These are phyloP conservation scores for Chroicocephalus ridibundus DNA, from an alignment of 2,113 vertebrate genomes.

Conservation along the genomic window DNA sequence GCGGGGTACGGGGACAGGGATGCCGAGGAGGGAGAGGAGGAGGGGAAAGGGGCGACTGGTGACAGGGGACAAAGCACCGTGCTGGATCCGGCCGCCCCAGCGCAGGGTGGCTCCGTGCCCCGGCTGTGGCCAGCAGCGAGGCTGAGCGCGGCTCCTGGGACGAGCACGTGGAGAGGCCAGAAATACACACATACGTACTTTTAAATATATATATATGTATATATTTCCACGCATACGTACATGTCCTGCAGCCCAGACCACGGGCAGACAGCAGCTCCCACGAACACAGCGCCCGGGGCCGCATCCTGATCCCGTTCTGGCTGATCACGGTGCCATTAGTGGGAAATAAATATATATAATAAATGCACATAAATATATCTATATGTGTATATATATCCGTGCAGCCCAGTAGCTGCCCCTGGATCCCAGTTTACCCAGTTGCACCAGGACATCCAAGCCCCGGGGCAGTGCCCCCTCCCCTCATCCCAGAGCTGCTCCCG, in stretches of 20 bases:
- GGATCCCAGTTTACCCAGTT: neutral
- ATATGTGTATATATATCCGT: rapidly evolving
- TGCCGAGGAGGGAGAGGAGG: neutral
- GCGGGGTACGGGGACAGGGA: neutral
- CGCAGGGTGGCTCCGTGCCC: neutral
- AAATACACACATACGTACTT: rapidly evolving
- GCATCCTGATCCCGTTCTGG: rapidly evolving
- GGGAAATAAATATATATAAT: neutral
- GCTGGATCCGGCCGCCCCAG: neutral
- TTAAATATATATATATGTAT: rapidly evolving
- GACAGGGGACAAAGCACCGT: rapidly evolving
- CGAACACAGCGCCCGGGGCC: rapidly evolving
- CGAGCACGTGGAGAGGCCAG: rapidly evolving
- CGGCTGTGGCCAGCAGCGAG: neutral
- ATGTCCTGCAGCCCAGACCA: rapidly evolving
- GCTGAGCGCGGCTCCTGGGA: neutral
- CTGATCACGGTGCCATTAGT: rapidly evolving
- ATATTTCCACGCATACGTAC: rapidly evolving
- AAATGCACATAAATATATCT: rapidly evolving
- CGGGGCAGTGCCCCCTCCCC: neutral
- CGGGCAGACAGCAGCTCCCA: rapidly evolving
- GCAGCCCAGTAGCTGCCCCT: neutral
- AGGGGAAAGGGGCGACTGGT: neutral
- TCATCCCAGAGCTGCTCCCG: neutral
- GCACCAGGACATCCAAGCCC: neutral